Percentiles rank a stretch among this genome's conserved stretches.
These are phyloP conservation scores for Calidris pugnax DNA, from an alignment of 2,113 vertebrate genomes.

Conservation along the genomic window DNA sequence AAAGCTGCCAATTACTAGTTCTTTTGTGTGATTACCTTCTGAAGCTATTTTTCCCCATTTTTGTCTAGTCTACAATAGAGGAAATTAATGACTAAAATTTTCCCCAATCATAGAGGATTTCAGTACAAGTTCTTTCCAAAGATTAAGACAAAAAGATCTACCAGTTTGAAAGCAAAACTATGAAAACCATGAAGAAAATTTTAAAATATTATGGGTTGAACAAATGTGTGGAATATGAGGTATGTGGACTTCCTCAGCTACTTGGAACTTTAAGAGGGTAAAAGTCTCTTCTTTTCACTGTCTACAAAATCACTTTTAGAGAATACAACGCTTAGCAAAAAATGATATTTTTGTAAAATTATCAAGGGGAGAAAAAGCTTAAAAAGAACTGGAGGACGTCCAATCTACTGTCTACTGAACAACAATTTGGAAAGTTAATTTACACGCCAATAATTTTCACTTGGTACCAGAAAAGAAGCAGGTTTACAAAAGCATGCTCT, in stretches of 20 bases:
- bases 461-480: not conserved
- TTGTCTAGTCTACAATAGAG: not conserved
- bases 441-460: not conserved
- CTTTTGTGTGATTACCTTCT: not conserved
- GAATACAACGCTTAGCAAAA: not conserved
- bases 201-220: not conserved
- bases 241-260: not conserved
- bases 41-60: not conserved
- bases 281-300: not conserved
- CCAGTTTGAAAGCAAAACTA: not conserved
- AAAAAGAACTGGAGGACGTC: not conserved
- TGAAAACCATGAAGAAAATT: not conserved
- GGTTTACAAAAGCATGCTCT: not conserved
- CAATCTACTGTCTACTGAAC: not conserved
- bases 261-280: not conserved
- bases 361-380: not conserved
- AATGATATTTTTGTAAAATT: not conserved
- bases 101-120: not conserved
- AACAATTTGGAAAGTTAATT: not conserved
- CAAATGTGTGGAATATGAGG: not conserved
- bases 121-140: not conserved
- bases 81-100: not conserved
- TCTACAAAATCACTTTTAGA: not conserved
- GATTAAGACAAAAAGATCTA: not conserved
- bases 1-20: not conserved